Evolutionary conservation across 1,140 invertebrate species (phyloP).

Genomic region (Drosophila pandora): DNA sequence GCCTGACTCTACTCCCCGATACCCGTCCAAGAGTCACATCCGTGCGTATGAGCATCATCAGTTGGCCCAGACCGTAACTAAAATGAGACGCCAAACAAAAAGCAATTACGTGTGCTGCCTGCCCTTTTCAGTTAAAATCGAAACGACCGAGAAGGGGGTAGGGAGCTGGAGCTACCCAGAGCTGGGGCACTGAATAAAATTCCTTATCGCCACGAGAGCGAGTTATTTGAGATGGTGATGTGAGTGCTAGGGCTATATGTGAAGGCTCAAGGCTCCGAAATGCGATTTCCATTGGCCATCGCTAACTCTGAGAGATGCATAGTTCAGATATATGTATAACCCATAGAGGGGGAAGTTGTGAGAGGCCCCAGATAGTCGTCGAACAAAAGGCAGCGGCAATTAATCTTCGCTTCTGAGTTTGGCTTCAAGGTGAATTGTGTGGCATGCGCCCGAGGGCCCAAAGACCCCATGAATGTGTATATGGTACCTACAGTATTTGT

Average conservation of each 20-base stretch:
- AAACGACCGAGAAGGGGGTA: neutral
- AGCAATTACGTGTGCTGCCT: constrained; percentile 75
- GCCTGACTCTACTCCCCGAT: neutral
- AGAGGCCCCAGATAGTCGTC: constrained; percentile 41
- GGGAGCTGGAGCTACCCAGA: constrained; percentile 13
- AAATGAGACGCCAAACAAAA: constrained; percentile 82
- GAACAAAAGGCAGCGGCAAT: constrained; percentile 79
- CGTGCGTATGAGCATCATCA: constrained; percentile 49
- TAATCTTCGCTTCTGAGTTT: constrained; percentile 81
- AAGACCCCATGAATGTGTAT: constrained; percentile 12
- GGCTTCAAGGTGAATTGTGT: constrained; percentile 79
- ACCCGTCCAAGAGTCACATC: constrained; percentile 20
- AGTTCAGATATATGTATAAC: constrained; percentile 49
- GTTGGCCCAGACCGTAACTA: constrained; percentile 77
- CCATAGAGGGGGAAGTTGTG: constrained; percentile 15
- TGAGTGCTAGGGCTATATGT: neutral
- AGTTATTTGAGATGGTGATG: constrained; percentile 15
- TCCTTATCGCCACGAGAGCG: constrained; percentile 66
- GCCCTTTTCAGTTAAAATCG: constrained; percentile 44
- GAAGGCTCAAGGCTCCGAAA: neutral
- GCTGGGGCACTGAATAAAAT: constrained; percentile 65
- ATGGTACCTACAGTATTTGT: neutral
- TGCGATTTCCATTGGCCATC: constrained; percentile 3
- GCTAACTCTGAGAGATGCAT: constrained; percentile 26
- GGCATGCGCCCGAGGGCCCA: constrained; percentile 74